Evolutionary conservation across 2,888 invertebrate species (phyloP), one percentile per base, ranked within the genome.

Genomic region (Aspidiotus destructor): DNA sequence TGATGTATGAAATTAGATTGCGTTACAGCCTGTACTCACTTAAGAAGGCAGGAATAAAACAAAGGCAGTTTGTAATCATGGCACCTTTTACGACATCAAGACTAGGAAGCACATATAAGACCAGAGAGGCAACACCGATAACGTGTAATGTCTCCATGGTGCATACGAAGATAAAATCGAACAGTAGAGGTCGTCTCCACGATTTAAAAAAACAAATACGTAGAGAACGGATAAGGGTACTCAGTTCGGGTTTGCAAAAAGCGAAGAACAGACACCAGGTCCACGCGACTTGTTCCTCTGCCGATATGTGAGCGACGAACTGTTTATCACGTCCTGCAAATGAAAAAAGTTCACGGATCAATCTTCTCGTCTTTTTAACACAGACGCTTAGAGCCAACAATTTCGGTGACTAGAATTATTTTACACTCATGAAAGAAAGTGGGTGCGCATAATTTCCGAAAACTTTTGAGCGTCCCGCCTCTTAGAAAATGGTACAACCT

Each of bases 21-120:
- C 2, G 48, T 13, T 3, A 13, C 1, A 48, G 2, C n/a, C 2
- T 11, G n/a, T 40, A 74, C 77, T 78, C 77, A 83, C 84, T 73
- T 64, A 75, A 69, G 11, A 75, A 71, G 62, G 88, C 89, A 2
- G 98, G 98, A 55, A 96, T 82, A 73, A 97, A 87, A 77, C 95
- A 96, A 68, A 97, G 84, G 75, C 95, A 95, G 77, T 95, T 96
- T 41, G 95, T 95, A 72, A 98, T 80, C 92, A 96, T 95, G 52
- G 94, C 92, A 55, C 94, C 96, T 77, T 93, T 92, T 68, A 96
- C 88, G 7, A 93, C 92, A 78, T 98, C 95, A 73, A 97, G 78
- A 76, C 92, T 88, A 0, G 98, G 97, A 62, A 98, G 81, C 60
- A 97, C 86, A 71, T 87, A 85, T 77, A 94, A 92, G 75, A 93